Percentiles rank a stretch among this genome's conserved stretches.
Conservation (phyloP, 2,888 invertebrate genomes). For the Eilema depressum region DNA sequence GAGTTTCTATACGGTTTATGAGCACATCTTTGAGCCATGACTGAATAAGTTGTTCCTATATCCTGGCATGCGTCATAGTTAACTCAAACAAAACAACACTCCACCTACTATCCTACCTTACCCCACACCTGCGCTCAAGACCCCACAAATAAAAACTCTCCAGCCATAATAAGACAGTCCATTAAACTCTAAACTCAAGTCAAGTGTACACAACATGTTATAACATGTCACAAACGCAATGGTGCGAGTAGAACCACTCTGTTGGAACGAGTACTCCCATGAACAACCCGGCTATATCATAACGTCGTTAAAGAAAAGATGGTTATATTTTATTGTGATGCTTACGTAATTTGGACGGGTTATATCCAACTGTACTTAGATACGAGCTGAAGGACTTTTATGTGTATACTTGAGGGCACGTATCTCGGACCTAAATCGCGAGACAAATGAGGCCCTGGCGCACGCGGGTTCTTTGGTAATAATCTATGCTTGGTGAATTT, state of each 20-base stretch:
- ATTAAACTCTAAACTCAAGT: conserved; percentile 55
- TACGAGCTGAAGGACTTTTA: background rate
- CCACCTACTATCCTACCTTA: background rate
- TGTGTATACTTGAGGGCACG: background rate
- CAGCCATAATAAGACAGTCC: conserved; percentile 32
- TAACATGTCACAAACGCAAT: conserved; percentile 70
- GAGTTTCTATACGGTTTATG: too few relatives aligned
- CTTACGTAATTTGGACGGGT: conserved; percentile 15
- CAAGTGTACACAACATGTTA: conserved; percentile 56
- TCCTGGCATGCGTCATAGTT: too few relatives aligned
- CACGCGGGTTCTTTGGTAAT: too few relatives aligned
- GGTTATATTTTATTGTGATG: background rate
- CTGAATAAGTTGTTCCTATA: too few relatives aligned
- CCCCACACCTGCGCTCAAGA: conserved; percentile 1
- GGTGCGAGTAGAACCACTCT: conserved; percentile 66
- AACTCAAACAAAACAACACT: background rate
- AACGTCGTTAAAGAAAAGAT: conserved; percentile 18
- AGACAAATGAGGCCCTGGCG: too few relatives aligned
- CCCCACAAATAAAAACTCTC: conserved; percentile 1
- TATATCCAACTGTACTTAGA: background rate
- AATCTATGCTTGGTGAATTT: too few relatives aligned
- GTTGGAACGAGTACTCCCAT: conserved; percentile 59
- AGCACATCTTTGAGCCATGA: too few relatives aligned
- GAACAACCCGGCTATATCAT: conserved; percentile 47
- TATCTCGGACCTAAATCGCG: too few relatives aligned